Evolutionary conservation across 2,888 invertebrate species (phyloP).

Genomic region (Minunthozetes semirufus): DNA sequence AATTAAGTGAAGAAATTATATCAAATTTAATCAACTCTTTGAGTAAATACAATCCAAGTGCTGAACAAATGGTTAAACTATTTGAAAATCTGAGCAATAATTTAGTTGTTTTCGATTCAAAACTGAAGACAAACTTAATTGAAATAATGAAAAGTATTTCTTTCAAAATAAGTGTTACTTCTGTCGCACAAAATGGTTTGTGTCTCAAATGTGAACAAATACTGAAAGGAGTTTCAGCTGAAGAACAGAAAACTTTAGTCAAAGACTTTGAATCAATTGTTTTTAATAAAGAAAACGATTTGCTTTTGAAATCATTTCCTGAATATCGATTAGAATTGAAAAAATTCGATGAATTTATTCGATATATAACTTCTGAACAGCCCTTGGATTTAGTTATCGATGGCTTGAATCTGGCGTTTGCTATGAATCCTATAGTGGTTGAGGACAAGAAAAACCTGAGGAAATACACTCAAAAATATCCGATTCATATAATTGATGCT

Average conservation of each 20-base stretch:
- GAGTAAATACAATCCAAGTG: neutral
- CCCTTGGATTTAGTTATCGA: constrained; percentile 35
- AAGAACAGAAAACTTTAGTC: constrained; percentile 10
- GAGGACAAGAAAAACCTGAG: constrained; percentile 12
- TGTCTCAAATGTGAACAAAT: constrained; percentile 24
- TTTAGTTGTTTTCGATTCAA: neutral
- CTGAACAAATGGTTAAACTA: constrained; percentile 6
- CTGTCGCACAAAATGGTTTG: constrained; percentile 12
- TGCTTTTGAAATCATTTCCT: constrained; percentile 7
- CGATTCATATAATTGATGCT: neutral
- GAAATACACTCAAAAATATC: constrained; percentile 2
- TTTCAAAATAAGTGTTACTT: neutral
- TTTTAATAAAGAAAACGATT: constrained; percentile 31
- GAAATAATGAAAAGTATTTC: constrained; percentile 28
- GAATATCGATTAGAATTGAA: constrained; percentile 29
- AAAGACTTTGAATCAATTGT: neutral
- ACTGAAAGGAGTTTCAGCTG: neutral
- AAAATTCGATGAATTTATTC: constrained; percentile 8
- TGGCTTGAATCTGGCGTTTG: constrained; percentile 32
- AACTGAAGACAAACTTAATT: neutral
- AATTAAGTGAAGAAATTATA: neutral
- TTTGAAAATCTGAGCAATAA: neutral
- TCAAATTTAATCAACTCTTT: neutral
- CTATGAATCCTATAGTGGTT: neutral
- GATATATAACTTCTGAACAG: neutral